Conservation (phyloP, 2,888 invertebrate species). For the Alsophila aescularia region DNA sequence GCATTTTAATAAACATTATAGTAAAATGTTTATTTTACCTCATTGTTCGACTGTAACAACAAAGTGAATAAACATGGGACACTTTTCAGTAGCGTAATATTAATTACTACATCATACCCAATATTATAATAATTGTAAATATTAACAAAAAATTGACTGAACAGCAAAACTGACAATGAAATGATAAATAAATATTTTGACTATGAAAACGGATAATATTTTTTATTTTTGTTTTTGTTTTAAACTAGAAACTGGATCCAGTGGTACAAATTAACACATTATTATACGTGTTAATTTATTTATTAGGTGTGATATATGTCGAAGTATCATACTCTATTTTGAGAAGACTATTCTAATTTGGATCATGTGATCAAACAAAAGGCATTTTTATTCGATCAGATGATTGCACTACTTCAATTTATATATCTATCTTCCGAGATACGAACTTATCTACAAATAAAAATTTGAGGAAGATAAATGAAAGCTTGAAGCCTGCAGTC, state of each 20-base stretch:
- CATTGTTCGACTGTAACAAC: no score
- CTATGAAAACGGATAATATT: neutral
- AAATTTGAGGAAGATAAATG: no score
- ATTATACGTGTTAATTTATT: neutral
- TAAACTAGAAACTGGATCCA: neutral
- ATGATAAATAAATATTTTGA: conserved; percentile 12
- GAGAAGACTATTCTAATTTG: neutral
- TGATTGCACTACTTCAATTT: no score
- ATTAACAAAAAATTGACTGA: conserved; percentile 15
- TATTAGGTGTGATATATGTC: neutral
- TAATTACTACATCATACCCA: no score
- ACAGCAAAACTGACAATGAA: conserved; percentile 20
- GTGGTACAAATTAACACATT: neutral
- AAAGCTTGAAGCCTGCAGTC: no score
- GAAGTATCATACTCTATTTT: neutral
- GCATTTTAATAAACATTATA: no score
- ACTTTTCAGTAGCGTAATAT: no score
- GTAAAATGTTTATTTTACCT: no score
- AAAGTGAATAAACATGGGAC: no score
- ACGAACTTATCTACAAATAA: no score
- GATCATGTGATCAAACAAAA: neutral
- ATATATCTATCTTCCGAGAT: neutral
- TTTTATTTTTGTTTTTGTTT: conserved; percentile 7
- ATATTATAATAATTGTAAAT: neutral
- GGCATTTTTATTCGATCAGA: no score